phyloP scores from a whole-genome alignment of 2,888 invertebrate genomes.

The Ganaspis brasiliensis region DNA sequence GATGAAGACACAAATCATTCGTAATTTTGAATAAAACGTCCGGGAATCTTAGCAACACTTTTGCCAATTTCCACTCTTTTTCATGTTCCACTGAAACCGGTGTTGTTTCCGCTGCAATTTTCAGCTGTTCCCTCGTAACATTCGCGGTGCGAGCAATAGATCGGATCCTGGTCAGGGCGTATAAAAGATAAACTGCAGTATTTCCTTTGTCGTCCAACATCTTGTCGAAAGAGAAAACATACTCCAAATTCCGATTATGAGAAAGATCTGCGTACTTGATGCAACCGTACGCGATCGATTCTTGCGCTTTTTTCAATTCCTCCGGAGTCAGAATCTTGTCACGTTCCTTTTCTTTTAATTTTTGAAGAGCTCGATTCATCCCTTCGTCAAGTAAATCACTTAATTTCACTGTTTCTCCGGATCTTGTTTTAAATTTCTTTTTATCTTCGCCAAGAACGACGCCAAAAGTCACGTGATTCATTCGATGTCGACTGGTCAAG shows the following conservation, averaged over 20 bases:
- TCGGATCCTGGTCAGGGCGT: conserved; percentile 96
- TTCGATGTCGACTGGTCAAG: conserved; percentile 84
- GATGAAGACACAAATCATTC: conserved; percentile 91
- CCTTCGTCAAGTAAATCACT: conserved; percentile 96
- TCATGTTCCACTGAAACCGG: conserved; percentile 90
- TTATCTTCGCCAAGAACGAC: conserved; percentile 99
- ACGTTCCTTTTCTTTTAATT: conserved; percentile 92
- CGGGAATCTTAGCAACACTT: conserved; percentile 92
- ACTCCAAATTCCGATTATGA: conserved; percentile 96
- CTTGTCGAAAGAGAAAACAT: conserved; percentile 98
- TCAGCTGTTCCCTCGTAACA: conserved; percentile 84
- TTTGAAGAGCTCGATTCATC: conserved; percentile 89
- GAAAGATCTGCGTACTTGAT: conserved; percentile 99
- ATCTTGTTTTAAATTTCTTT: conserved; percentile 99
- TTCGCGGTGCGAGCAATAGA: conserved; percentile 93
- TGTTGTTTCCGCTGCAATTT: conserved; percentile 83
- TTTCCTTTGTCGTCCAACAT: conserved; percentile 99
- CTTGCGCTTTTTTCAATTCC: conserved; percentile 91
- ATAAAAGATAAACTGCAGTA: conserved; percentile 98
- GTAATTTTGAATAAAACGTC: conserved; percentile 92
- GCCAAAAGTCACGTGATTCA: conserved; percentile 97
- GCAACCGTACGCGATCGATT: conserved; percentile 98
- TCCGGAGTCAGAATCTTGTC: conserved; percentile 90
- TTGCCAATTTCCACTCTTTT: conserved; percentile 97
- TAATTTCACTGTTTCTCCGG: conserved; percentile 96